Evolutionary conservation across 2,797 vertebrate species (phyloP).

Genomic region (Lepus oiostolus): DNA sequence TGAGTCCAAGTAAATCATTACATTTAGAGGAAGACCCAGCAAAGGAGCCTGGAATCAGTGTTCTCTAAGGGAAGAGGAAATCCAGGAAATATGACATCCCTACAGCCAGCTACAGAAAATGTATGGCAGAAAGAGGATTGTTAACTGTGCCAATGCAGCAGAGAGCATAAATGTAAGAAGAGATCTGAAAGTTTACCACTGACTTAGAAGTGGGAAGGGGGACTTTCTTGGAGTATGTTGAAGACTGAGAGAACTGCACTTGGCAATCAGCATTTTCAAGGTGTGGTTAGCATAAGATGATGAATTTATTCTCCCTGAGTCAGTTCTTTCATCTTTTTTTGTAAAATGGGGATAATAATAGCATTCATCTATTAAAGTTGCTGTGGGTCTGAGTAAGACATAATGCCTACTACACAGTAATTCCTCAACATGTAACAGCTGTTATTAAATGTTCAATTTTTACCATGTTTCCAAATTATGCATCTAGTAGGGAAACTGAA

Average conservation of each 20-base stretch:
- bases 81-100: too few relatives aligned
- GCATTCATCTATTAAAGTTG: neutral
- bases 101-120: neutral
- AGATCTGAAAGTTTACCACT: neutral
- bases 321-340: neutral
- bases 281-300: neutral
- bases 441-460: constrained; percentile 7
- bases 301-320: neutral
- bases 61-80: neutral
- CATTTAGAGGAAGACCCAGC: neutral
- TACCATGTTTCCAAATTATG: constrained; percentile 31
- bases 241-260: neutral
- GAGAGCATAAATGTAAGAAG: fast-evolving
- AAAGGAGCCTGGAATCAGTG: neutral
- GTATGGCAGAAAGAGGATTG: fast-evolving
- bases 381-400: neutral
- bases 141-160: neutral
- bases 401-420: neutral
- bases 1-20: neutral
- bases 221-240: neutral
- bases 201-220: neutral
- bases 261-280: neutral
- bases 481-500: neutral
- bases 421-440: neutral
- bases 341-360: neutral